Conservation (phyloP, 2,888 invertebrate genomes). For the Oxystoma pomonae region DNA sequence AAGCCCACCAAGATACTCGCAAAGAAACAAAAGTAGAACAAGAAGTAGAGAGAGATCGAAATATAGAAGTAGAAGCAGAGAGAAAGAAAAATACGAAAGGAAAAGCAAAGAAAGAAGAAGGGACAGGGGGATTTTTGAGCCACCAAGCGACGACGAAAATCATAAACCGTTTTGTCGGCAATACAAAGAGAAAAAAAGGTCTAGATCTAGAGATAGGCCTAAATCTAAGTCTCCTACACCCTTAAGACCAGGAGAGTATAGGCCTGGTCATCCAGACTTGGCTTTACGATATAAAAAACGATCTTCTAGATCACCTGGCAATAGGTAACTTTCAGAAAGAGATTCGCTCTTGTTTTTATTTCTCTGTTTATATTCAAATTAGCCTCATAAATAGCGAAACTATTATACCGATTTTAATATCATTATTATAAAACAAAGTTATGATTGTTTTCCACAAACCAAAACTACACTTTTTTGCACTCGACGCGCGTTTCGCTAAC, state of each 20-base stretch:
- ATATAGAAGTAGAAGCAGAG: slow-evolving; percentile 2
- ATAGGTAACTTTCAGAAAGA: no score
- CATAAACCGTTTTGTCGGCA: neutral
- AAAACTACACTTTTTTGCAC: no score
- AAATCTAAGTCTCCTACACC: slow-evolving; percentile 20
- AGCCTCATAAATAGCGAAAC: no score
- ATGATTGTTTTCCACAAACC: no score
- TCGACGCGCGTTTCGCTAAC: no score
- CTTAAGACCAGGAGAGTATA: slow-evolving; percentile 26
- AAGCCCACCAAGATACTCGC: no score
- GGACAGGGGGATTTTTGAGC: neutral
- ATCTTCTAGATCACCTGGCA: no score
- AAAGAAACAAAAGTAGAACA: slow-evolving; percentile 5
- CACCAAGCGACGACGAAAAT: neutral
- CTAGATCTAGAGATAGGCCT: neutral
- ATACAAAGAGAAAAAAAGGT: neutral
- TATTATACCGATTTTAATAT: no score
- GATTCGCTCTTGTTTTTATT: no score
- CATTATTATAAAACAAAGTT: no score
- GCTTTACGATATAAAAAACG: slow-evolving; percentile 15
- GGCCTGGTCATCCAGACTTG: slow-evolving; percentile 26
- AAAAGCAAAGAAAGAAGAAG: slow-evolving; percentile 3
- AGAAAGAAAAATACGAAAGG: slow-evolving; percentile 4
- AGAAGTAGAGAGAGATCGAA: neutral
- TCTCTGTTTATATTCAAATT: no score